Evolutionary conservation across 1,140 invertebrate genomes (phyloP), one percentile per base, ranked within the genome.

Genomic region (Scaptomyza montana): DNA sequence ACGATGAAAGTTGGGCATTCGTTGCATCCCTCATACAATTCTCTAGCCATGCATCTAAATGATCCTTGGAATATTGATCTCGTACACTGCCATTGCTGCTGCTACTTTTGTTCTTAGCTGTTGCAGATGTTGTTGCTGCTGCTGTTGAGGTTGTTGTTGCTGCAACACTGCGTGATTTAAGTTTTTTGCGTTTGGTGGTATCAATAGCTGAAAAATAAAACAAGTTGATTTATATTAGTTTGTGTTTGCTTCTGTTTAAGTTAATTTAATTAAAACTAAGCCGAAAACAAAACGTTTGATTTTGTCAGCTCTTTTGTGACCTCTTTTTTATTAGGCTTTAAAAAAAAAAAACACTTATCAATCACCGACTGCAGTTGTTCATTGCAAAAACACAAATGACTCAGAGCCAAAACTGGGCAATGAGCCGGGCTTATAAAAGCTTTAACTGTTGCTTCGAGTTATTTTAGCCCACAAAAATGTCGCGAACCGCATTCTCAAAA

Each of bases 31-130:
- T 70, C 19, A 92, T 72, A 25, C 90, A 92, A 50, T 76, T 92
- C 70, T 92, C 90, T 21, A 92, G 74, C 90, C 90, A 92, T 2
- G 85, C 89, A 67, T 92, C 90, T 41, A 92, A 60, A 66, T 91
- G 90, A 66, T 92, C 90, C 75, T 90, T 90, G 49, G 81, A 75
- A 67, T 90, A 92, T 5, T 64, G 65, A 33, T 81, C 36, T n/a
- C 72, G 45, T 0, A 47, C 54, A 13, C 66, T 61, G 16, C 50
- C 65, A 61, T 74, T 74, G 13, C 62, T 66, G 60, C 73, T 62
- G 16, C 64, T 54, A 49, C 47, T 63, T 16, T 55, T 69, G 43
- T 30, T 19, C 13, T 68, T 71, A 25, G 62, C 16, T 7, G 45
- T 28, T 21, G 59, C 5, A 21, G 61, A 36, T 9, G 59, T 62